These are phyloP conservation scores for Helogale parvula DNA, from an alignment of 2,113 vertebrate genomes.

Conservation along the genomic window DNA sequence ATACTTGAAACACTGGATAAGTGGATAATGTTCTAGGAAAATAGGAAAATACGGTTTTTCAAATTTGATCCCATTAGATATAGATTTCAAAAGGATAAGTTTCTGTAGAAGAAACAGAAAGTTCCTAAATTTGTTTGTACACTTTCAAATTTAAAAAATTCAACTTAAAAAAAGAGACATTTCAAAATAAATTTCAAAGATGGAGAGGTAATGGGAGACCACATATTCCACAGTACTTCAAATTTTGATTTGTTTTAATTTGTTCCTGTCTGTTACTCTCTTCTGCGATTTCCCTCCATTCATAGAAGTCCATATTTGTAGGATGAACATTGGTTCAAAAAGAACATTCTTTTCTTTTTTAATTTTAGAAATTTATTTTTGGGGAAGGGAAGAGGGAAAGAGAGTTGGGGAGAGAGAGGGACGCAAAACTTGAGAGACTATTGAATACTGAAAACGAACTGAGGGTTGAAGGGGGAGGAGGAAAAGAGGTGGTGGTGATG, in stretches of 20 bases:
- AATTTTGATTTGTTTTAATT: not conserved
- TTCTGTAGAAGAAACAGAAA: not conserved
- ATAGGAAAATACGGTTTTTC: not conserved
- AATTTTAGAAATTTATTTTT: no score
- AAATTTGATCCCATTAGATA: not conserved
- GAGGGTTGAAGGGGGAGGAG: no score
- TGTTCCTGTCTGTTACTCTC: not conserved
- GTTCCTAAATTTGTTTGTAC: not conserved
- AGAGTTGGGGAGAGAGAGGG: no score
- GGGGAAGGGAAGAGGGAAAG: no score
- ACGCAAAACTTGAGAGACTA: no score
- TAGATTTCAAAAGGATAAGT: not conserved
- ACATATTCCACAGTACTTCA: not conserved
- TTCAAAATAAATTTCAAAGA: not conserved
- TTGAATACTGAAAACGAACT: no score
- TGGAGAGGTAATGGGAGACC: not conserved
- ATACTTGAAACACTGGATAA: not conserved
- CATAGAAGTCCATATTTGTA: not conserved
- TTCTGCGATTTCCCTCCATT: not conserved
- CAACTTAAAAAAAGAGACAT: not conserved
- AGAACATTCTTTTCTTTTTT: not conserved
- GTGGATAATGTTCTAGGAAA: not conserved
- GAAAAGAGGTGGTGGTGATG: no score
- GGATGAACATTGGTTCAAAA: not conserved
- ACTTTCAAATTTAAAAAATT: not conserved